Conservation (phyloP, 2,888 invertebrate species). For the Rapana venosa region DNA sequence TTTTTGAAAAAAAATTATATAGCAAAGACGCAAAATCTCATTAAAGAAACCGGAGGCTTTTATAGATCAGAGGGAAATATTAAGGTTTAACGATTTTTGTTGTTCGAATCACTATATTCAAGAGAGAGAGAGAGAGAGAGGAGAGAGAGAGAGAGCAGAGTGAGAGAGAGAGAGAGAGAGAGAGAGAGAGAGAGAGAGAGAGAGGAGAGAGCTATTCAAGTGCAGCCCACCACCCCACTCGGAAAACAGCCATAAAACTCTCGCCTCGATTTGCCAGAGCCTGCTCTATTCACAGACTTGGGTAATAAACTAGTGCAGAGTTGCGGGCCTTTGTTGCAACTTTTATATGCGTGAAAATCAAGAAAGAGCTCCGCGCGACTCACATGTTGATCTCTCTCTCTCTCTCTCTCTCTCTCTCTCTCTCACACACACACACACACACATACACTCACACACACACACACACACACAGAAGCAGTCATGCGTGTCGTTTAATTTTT, state of each 20-base stretch:
- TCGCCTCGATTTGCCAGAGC: neutral
- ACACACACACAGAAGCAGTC: too few relatives aligned
- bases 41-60: too few relatives aligned
- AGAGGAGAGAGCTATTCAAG: neutral
- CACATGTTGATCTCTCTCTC: neutral
- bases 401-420: neutral
- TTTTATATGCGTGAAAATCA: conserved; percentile 26
- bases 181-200: neutral
- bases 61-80: too few relatives aligned
- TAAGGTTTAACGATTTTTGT: too few relatives aligned
- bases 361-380: conserved; percentile 12
- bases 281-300: neutral
- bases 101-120: too few relatives aligned
- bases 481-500: too few relatives aligned
- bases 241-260: neutral
- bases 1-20: too few relatives aligned
- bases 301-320: conserved; percentile 23
- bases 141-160: neutral
- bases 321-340: conserved; percentile 15
- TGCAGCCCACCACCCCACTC: neutral
- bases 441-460: too few relatives aligned
- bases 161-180: neutral
- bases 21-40: too few relatives aligned
- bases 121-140: too few relatives aligned
- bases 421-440: neutral